Evolutionary conservation across 2,888 invertebrate genomes (phyloP), one percentile per base, ranked within the genome.

Genomic region (Steinernema hermaphroditum): DNA sequence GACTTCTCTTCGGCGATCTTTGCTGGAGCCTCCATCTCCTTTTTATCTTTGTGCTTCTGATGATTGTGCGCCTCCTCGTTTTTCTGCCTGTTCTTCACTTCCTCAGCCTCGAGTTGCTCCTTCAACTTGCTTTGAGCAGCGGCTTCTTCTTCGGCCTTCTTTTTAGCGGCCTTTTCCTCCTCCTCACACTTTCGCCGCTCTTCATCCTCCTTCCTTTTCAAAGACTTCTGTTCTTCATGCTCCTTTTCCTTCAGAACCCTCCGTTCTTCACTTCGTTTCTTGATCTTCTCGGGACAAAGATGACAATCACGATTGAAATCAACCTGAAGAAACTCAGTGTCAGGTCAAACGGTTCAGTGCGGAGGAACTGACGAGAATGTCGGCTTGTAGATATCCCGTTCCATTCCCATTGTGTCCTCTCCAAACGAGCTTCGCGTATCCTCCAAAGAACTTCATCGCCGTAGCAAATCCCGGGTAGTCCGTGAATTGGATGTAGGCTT

Each of bases 401-500:
- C 62, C 62, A n/a, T 62, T 62, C 16, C 29, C 16, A 32, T 62
- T 62, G 8, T 62, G 27, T 22, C 62, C 62, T 29, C 62, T 29
- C 29, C 29, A 62, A 62, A 62, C 62, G 4, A 62, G 62, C n/a
- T 62, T 62, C 32, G 62, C 32, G 62, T 62, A 62, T 1, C 78
- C 78, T n/a, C 75, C 72, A 27, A 78, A 68, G 54, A 57, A 68
- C 50, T 72, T 46, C 74, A 78, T 78, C 27, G 78, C 78, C 29
- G 54, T 70, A 19, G 71, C 49, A 50, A 78, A 78, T 29, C 73
- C 75, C 24, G 34, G 50, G 72, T 78, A 78, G 34, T 78, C 78
- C 34, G 41, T 49, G 73, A 73, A 78, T 74, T 78, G 78, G 6
- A 78, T 71, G 62, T 78, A 78, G 50, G 72, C 78, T 62, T 78